Conservation (phyloP, 53 echinoderm and acorn worm genomes). For the Astropecten irregularis region DNA sequence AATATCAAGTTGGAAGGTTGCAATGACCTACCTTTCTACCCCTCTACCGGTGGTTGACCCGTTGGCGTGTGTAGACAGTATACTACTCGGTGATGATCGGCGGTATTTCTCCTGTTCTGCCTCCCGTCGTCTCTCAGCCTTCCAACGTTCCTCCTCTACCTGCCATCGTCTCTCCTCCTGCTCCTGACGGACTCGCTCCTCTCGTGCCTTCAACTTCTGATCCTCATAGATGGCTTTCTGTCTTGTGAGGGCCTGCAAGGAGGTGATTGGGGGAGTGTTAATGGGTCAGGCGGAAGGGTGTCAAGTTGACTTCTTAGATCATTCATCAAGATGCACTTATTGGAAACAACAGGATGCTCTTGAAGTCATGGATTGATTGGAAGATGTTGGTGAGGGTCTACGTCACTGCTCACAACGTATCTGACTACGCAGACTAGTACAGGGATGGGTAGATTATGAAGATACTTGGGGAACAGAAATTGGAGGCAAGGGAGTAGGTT, state of each 20-base stretch:
- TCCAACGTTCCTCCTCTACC: constrained; percentile 62
- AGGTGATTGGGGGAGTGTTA: neutral
- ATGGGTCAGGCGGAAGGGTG: neutral
- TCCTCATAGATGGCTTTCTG: constrained; percentile 88
- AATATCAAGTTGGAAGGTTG: too few species aligned
- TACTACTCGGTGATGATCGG: constrained; percentile 19
- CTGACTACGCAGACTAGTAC: too few species aligned
- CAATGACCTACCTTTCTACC: constrained; percentile 11
- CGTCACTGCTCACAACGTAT: too few species aligned
- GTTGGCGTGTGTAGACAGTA: constrained; percentile 3
- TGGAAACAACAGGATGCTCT: too few species aligned
- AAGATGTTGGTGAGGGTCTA: too few species aligned
- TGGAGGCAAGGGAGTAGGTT: too few species aligned
- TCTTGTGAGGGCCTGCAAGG: constrained; percentile 74
- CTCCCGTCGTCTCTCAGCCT: constrained; percentile 34
- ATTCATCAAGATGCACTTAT: too few species aligned
- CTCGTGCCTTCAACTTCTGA: constrained; percentile 77
- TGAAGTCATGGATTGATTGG: too few species aligned
- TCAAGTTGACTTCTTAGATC: too few species aligned
- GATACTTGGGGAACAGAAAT: too few species aligned
- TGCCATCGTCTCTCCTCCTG: constrained; percentile 67
- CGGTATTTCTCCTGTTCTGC: constrained; percentile 46
- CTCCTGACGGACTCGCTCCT: constrained; percentile 67
- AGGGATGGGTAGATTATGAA: too few species aligned
- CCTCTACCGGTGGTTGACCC: constrained; percentile 11